Evolutionary conservation across 2,888 invertebrate genomes (phyloP), one percentile per base, ranked within the genome.

Genomic region (Mimumesa dahlbomi): DNA sequence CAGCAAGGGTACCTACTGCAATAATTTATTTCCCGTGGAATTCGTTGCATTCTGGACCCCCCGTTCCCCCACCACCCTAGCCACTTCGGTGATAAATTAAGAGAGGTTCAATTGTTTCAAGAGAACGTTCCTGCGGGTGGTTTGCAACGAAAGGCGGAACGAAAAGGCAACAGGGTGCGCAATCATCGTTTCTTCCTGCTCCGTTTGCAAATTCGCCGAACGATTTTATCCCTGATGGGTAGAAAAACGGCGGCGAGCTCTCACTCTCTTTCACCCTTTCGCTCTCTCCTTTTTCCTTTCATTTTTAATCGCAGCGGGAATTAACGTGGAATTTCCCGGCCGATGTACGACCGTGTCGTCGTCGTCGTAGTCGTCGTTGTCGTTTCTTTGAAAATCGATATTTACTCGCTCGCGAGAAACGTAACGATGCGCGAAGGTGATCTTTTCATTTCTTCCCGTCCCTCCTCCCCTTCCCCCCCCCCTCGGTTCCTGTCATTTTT

Each of bases 81-180:
- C 3, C 67, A 58, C 40, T 64, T 36, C 25, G 72, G 77, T 75
- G 79, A 85, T 85, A 85, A 85, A 85, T 85, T 84, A 76, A 79
- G 75, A 77, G 82, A 72, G 77, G 81, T 83, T 79, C 82, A 82
- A 83, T 85, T 84, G 81, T 84, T 84, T 79, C 77, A 72, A 73
- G 81, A 59, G 79, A 77, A 75, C 70, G 80, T 80, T 75, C 66
- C 70, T 70, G 73, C 53, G 78, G 69, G 50, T 61, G 72, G 66
- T 40, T 72, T 56, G 45, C 9, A 4, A 13, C 40, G 29, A 25
- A 42, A 29, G 40, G 5, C 7, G 7, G 25, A 25, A 25, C 3
- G 25, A 25, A 3, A 7, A 25, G 25, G 25, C 3, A n/a, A 7
- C 3, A 25, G 25, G 25, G 25, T 5, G 7, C 14, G 38, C 59